Evolutionary conservation across 2,113 vertebrate genomes (phyloP), one percentile per base, ranked within the genome.

Genomic region (Vimba vimba): DNA sequence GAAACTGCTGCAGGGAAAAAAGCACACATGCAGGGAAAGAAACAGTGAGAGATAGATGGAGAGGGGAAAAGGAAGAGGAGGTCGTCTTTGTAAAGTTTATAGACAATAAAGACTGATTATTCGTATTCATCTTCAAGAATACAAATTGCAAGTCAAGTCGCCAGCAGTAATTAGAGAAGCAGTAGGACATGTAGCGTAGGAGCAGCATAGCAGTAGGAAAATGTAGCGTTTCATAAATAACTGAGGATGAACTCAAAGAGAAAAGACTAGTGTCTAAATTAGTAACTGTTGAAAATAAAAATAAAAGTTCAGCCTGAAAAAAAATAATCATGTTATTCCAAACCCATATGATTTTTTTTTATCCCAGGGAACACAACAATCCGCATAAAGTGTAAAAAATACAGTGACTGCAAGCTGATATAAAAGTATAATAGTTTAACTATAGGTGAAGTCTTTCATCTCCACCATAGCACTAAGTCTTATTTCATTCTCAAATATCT

Each of bases 91-190:
- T 2, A 27, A 39, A 68, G 45, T 47, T 50, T 62, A 10, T 27
- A 82, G 33, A 79, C 19, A 66, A 66, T 50, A 66, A 39, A 81
- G 17, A 55, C 30, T 5, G 43, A 19, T 43, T 23, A 62, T 79
- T 69, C 3, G 45, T 36, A 52, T 50, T 82, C n/a, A 21, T 45
- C 8, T 79, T 17, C 25, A 76, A 8, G 47, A 43, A 79, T 79
- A 43, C 21, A 60, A 64, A 47, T 80, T 80, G 79, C 19, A 36
- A 33, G 74, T 25, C 10, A 8, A 76, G 71, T 47, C 12, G 13
- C 17, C 7, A 59, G 1, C 66, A 79, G 77, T 75, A 75, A 87
- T 88, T 85, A 60, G 52, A 62, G 6, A 13, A 62, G 52, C 7
- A 12, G 30, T 25, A 15, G 57, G 13, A 57, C 71, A 78, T 9